These are phyloP conservation scores for Caranx ignobilis DNA, from an alignment of 2,113 vertebrate genomes.

Conservation along the genomic window DNA sequence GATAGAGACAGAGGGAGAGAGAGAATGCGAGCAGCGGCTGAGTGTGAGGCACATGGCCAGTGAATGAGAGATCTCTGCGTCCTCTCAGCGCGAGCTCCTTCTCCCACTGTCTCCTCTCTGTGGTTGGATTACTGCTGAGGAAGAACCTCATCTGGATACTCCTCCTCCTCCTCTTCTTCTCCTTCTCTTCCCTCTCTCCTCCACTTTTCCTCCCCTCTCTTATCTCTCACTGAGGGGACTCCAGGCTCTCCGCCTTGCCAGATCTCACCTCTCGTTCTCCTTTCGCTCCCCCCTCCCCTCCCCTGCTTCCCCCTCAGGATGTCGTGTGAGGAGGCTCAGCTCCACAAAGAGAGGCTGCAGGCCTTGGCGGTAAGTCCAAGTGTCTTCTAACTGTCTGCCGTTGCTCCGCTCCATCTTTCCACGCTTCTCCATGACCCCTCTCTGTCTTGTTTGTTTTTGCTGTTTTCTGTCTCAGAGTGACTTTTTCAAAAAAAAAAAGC, in stretches of 20 bases:
- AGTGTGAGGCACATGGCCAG: conserved; percentile 87
- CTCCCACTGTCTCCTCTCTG: conserved; percentile 66
- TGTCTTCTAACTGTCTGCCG: conserved; percentile 71
- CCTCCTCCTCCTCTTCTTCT: conserved; percentile 49
- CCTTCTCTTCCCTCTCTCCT: conserved; percentile 40
- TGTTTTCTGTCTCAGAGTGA: conserved; percentile 8
- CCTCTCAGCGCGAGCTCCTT: conserved; percentile 74
- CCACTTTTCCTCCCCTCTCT: conserved; percentile 27
- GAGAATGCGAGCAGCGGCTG: conserved; percentile 78
- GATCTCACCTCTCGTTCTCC: conserved; percentile 72
- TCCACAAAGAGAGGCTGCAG: conserved; percentile 98
- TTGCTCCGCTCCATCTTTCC: conserved; percentile 74
- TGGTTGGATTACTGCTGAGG: conserved; percentile 80
- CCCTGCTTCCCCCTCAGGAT: conserved; percentile 90
- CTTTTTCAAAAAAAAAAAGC: not conserved
- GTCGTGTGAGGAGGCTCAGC: conserved; percentile 97
- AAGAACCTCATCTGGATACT: conserved; percentile 65
- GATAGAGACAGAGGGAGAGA: conserved; percentile 68
- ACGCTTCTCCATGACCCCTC: conserved; percentile 11
- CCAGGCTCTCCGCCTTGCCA: conserved; percentile 33
- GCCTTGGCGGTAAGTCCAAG: conserved; percentile 95
- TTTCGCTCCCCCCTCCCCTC: conserved; percentile 68
- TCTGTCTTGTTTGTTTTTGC: conserved; percentile 38
- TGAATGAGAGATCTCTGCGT: conserved; percentile 85
- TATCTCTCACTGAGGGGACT: conserved; percentile 52